These are phyloP conservation scores for Picathartes gymnocephalus DNA, from an alignment of 2,113 vertebrate species.

Conservation along the genomic window DNA sequence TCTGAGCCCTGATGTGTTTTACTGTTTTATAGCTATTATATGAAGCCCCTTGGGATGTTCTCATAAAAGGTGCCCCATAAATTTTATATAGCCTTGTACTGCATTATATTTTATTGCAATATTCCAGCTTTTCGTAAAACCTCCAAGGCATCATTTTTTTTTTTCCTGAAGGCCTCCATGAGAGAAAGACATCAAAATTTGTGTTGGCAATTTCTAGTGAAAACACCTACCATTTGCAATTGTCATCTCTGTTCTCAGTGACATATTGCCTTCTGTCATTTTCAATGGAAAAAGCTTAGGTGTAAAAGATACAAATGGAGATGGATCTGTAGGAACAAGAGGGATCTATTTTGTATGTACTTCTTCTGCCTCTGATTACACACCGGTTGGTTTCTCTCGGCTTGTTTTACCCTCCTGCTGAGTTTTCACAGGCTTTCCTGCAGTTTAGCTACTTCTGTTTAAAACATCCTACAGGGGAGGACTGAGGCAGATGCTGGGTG, in stretches of 20 bases:
- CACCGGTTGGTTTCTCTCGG: background rate
- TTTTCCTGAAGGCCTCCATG: background rate
- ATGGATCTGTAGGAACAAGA: background rate
- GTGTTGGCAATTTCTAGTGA: background rate
- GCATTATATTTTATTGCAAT: constrained; percentile 25
- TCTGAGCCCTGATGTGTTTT: constrained; percentile 43
- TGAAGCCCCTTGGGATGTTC: constrained; percentile 48
- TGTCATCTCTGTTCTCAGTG: background rate
- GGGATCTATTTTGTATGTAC: background rate
- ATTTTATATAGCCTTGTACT: constrained; percentile 31
- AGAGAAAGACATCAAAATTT: background rate
- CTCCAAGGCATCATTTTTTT: background rate
- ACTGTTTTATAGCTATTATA: constrained; percentile 45
- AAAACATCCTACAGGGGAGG: background rate
- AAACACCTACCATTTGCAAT: background rate
- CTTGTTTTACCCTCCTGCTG: background rate
- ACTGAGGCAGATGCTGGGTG: background rate
- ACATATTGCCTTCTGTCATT: background rate
- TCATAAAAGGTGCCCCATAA: constrained; percentile 53
- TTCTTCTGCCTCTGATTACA: background rate
- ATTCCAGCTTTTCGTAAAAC: constrained; percentile 15
- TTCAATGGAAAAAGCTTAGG: background rate
- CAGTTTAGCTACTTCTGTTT: background rate
- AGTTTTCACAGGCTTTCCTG: background rate
- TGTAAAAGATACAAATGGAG: background rate